Evolutionary conservation across 1,140 invertebrate genomes (phyloP), one percentile per base, ranked within the genome.

Genomic region (Muscidifurax raptorellus): DNA sequence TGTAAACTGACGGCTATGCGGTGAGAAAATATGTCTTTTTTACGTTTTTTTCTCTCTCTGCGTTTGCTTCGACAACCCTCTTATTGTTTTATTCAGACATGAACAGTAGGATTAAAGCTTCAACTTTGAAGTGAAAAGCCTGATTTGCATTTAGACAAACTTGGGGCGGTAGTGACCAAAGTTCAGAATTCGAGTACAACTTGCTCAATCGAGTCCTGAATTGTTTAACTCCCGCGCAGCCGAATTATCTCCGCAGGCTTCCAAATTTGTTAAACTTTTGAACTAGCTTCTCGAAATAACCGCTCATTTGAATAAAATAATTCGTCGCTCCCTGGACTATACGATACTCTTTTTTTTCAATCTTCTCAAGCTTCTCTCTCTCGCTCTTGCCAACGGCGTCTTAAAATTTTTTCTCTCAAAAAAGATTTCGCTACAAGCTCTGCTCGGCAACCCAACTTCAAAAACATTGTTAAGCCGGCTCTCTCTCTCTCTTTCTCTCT

Each of bases 11-110:
- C 12, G 25, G 52, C 9, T 30, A 78, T n/a, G 76, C 18, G 76
- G 76, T 78, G 76, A 78, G 76, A 44, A 25, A 40, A 74, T 74
- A 32, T 74, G 27, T 76, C n/a, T 44, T 47, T 47, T 40, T 40
- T 47, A n/a, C 7, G 0, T n/a, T 25, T 28, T 47, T 76, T 27
- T 76, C 25, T 27, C 36, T 74, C 32, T 76, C 74, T n/a, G 15
- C 32, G 75, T 30, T 64, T 30, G 52, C 47, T 64, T 32, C 76
- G 76, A 78, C 76, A 36, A 78, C 28, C 15, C 52, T 22, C 10
- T n/a, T 15, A 52, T 32, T n/a, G n/a, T n/a, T 30, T 47, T 47
- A 10, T 10, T 10, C 9, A 18, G 44, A n/a, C n/a, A n/a, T n/a
- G n/a, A 47, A 18, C 15, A 12, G 15, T 13, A 47, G 44, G 44